A percentile compares a stretch with the other conserved stretches of the same genome.
Evolutionary conservation across 37 sponge, comb jelly and placozoan genomes (phyloP).

Genomic region (Oopsacas minuta): DNA sequence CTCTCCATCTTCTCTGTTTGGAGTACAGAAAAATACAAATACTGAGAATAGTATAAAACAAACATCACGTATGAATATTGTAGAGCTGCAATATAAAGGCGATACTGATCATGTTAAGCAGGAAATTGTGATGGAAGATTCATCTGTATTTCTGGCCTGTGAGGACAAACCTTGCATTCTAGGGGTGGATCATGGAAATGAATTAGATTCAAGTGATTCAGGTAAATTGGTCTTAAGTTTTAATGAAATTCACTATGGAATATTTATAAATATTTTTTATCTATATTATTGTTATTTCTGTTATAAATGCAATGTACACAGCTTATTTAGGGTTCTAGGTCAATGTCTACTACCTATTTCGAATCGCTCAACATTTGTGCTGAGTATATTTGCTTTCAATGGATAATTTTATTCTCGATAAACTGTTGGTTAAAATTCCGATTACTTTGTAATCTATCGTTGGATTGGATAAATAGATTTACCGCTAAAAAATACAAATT

Average conservation of each 20-base stretch:
- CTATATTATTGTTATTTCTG: background rate
- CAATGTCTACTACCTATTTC: too few relatives aligned
- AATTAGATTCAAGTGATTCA: background rate
- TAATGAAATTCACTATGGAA: background rate
- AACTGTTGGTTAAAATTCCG: too few relatives aligned
- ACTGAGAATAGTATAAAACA: background rate
- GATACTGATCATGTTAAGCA: background rate
- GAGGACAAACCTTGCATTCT: background rate
- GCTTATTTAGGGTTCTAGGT: too few relatives aligned
- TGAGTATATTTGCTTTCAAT: too few relatives aligned
- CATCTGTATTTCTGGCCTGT: background rate
- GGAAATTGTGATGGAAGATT: constrained; percentile 4
- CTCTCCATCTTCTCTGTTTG: background rate
- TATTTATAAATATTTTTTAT: background rate
- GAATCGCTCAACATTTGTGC: too few relatives aligned
- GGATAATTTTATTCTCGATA: too few relatives aligned
- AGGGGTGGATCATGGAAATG: background rate
- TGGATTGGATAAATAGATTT: too few relatives aligned
- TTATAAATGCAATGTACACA: too few relatives aligned
- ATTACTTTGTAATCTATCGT: too few relatives aligned
- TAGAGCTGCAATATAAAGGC: background rate
- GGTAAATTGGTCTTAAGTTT: background rate
- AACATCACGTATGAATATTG: background rate
- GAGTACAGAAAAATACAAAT: background rate
- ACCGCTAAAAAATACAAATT: too few relatives aligned